These are phyloP conservation scores for Prorops nasuta DNA, from an alignment of 1,140 invertebrate species.

Conservation along the genomic window DNA sequence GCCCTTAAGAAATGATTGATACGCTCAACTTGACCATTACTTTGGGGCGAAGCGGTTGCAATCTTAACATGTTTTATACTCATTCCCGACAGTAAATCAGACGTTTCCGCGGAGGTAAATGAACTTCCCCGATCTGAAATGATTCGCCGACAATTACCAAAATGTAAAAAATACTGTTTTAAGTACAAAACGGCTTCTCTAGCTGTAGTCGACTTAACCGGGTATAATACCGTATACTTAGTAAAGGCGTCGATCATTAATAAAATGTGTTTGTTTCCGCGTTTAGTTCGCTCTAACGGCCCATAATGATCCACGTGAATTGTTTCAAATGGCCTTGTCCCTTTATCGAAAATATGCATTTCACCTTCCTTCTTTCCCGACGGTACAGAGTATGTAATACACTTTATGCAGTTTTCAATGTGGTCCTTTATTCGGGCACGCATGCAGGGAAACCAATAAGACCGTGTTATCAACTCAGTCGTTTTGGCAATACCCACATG, in stretches of 20 bases:
- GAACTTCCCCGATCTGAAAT: not conserved
- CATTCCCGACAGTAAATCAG: not conserved
- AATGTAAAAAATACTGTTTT: not conserved
- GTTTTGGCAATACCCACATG: not conserved
- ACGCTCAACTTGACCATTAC: constrained; percentile 35
- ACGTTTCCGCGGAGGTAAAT: constrained; percentile 6
- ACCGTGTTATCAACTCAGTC: not conserved
- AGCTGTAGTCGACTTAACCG: not conserved
- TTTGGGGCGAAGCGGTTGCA: constrained; percentile 9
- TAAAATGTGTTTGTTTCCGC: not conserved
- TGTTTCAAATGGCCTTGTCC: not conserved
- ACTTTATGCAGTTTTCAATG: not conserved
- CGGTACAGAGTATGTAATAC: not conserved
- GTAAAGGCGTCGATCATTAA: not conserved
- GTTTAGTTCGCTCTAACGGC: not conserved
- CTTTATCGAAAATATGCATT: not conserved
- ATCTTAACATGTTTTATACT: not conserved
- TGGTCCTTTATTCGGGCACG: not conserved
- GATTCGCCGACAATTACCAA: not conserved
- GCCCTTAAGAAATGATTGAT: constrained; percentile 5
- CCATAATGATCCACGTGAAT: not conserved
- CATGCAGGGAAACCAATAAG: not conserved
- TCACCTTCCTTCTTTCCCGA: not conserved
- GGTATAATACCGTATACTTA: not conserved
- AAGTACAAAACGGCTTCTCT: not conserved